Conservation (phyloP, 2,113 vertebrate genomes). For the Brachyistius frenatus region DNA sequence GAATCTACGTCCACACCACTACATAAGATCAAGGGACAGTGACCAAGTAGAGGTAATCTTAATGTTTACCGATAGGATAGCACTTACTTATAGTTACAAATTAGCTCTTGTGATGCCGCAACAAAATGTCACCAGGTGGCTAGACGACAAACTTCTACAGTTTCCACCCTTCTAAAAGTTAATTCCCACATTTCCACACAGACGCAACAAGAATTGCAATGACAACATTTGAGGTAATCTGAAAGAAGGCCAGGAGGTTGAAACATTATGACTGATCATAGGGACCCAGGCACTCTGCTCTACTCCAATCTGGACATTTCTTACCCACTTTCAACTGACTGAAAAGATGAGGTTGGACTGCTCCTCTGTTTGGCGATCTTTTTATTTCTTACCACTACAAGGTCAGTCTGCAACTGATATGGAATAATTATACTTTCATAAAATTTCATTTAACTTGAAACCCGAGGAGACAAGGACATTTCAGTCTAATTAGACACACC, state of each 20-base stretch:
- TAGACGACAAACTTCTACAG: slow-evolving; percentile 6
- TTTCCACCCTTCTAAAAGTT: neutral
- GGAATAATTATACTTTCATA: slow-evolving; percentile 8
- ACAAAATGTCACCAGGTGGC: slow-evolving; percentile 22
- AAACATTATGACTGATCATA: neutral
- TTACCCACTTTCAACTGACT: neutral
- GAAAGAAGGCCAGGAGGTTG: neutral
- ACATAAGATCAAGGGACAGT: slow-evolving; percentile 26
- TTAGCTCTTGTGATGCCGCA: slow-evolving; percentile 48
- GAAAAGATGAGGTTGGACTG: neutral
- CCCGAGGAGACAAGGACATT: slow-evolving; percentile 26
- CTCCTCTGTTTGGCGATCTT: neutral
- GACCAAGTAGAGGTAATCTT: slow-evolving; percentile 50
- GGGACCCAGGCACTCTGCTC: neutral
- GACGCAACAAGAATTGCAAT: neutral
- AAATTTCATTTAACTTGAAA: slow-evolving; percentile 2
- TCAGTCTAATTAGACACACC: slow-evolving; percentile 28
- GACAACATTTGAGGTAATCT: too few relatives aligned
- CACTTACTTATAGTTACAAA: slow-evolving; percentile 52
- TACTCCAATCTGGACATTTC: slow-evolving; percentile 1
- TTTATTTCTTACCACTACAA: slow-evolving; percentile 9
- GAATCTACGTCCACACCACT: neutral
- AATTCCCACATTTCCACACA: slow-evolving; percentile 6
- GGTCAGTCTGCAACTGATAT: neutral
- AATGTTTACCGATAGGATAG: slow-evolving; percentile 61